These are phyloP conservation scores for Cololabis saira DNA, from an alignment of 2,113 vertebrate genomes.

Conservation along the genomic window DNA sequence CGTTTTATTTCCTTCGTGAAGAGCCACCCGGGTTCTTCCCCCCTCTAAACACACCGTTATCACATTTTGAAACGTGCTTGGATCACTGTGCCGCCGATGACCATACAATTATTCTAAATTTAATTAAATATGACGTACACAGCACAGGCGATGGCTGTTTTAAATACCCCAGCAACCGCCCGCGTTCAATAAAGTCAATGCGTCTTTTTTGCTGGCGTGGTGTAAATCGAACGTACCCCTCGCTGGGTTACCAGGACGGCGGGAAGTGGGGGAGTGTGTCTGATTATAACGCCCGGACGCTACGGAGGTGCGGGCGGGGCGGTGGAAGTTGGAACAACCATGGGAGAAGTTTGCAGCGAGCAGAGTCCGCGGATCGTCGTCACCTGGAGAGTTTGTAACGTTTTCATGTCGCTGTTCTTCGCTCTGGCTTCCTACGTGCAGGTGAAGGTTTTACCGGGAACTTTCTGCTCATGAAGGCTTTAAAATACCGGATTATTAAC, in stretches of 20 bases:
- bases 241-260: accelerated
- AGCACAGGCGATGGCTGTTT: too few relatives aligned
- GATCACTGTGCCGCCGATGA: too few relatives aligned
- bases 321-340: constrained; percentile 9
- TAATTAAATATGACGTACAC: too few relatives aligned
- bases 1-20: too few relatives aligned
- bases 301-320: constrained; percentile 19
- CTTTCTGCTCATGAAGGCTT: accelerated
- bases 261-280: not conserved
- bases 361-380: constrained; percentile 13
- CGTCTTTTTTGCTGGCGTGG: accelerated
- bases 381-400: constrained; percentile 69
- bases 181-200: not conserved
- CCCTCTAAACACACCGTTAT: too few relatives aligned
- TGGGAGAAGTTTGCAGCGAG: constrained; percentile 44
- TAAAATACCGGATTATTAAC: not conserved
- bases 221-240: not conserved
- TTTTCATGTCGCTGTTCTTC: constrained; percentile 80
- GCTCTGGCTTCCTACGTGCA: constrained; percentile 80
- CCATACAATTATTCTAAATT: too few relatives aligned
- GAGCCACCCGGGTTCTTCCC: too few relatives aligned
- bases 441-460: constrained; percentile 36
- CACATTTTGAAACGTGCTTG: too few relatives aligned
- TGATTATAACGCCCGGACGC: accelerated
- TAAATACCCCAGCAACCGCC: too few relatives aligned